Percentiles rank a stretch among this genome's conserved stretches.
These are phyloP conservation scores for Myathropa florea DNA, from an alignment of 2,888 invertebrate species.

Conservation along the genomic window DNA sequence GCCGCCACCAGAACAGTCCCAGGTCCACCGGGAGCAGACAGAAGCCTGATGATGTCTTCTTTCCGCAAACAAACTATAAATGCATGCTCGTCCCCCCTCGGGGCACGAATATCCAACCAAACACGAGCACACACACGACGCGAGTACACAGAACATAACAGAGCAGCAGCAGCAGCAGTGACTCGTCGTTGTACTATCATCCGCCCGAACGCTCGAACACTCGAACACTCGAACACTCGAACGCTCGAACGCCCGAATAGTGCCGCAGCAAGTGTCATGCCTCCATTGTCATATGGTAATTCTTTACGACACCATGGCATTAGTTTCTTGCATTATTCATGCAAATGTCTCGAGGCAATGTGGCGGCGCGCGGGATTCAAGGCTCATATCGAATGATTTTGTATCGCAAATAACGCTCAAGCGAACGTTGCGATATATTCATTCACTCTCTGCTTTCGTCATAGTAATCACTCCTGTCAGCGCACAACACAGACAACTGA, in stretches of 20 bases:
- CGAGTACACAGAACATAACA: background rate
- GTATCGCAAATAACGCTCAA: constrained; percentile 46
- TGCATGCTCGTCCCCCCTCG: background rate
- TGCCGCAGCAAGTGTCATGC: constrained; percentile 46
- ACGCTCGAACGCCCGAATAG: background rate
- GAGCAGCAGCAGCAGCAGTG: too few relatives aligned
- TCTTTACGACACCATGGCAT: constrained; percentile 66
- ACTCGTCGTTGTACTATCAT: background rate
- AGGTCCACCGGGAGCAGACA: background rate
- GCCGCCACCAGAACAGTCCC: background rate
- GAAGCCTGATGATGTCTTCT: background rate
- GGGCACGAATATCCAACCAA: background rate
- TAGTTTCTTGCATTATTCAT: constrained; percentile 67
- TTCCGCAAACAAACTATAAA: background rate
- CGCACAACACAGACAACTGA: constrained; percentile 9
- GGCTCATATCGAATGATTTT: constrained; percentile 65
- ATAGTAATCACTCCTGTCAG: constrained; percentile 64
- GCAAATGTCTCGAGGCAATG: constrained; percentile 61
- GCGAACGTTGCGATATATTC: constrained; percentile 20
- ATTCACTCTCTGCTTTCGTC: constrained; percentile 32
- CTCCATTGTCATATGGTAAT: constrained; percentile 66
- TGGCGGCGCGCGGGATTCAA: constrained; percentile 38
- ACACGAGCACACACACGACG: background rate
- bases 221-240: background rate
- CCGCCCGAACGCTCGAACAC: background rate